A percentile compares a stretch with the other conserved stretches of the same genome.
Evolutionary conservation across 2,113 vertebrate genomes (phyloP).

Genomic region (Orthochromis malagaraziensis): DNA sequence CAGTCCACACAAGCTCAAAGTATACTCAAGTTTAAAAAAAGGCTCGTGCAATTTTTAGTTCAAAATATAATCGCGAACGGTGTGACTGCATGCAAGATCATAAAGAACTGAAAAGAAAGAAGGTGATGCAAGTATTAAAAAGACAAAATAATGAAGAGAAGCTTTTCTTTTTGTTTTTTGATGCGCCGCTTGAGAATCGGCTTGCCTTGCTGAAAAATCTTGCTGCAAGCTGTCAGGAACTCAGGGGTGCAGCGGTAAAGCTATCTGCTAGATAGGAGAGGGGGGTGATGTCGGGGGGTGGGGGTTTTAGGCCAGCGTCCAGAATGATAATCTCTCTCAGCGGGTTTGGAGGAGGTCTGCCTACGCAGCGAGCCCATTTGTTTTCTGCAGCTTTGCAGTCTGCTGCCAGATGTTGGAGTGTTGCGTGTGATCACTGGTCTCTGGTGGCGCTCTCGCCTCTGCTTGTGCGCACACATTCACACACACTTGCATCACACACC

Average conservation of each 20-base stretch:
- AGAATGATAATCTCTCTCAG: slow-evolving; percentile 35
- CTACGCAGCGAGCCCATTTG: slow-evolving; percentile 29
- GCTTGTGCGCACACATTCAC: not conserved
- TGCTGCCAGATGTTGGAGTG: slow-evolving; percentile 69
- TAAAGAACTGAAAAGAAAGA: not conserved
- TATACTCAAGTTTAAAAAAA: not conserved
- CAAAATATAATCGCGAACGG: not conserved
- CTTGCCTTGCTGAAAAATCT: not conserved
- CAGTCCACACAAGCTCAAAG: not conserved
- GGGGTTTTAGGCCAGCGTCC: not conserved
- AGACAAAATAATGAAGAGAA: not conserved
- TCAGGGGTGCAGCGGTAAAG: slow-evolving; percentile 20
- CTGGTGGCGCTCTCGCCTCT: slow-evolving; percentile 45
- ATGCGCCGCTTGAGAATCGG: not conserved
- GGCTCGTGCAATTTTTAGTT: not conserved
- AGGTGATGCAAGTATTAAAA: not conserved
- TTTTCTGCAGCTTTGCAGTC: slow-evolving; percentile 33
- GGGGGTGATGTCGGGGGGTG: not conserved
- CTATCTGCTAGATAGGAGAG: slow-evolving; percentile 21
- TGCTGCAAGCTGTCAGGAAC: slow-evolving; percentile 1
- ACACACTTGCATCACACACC: slow-evolving; percentile 18
- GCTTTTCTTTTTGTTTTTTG: not conserved
- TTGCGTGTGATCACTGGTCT: slow-evolving; percentile 65
- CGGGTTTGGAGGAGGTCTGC: slow-evolving; percentile 25
- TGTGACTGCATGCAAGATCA: not conserved